These are phyloP conservation scores for Poecilus cupreus DNA, from an alignment of 2,888 invertebrate genomes.

Conservation along the genomic window DNA sequence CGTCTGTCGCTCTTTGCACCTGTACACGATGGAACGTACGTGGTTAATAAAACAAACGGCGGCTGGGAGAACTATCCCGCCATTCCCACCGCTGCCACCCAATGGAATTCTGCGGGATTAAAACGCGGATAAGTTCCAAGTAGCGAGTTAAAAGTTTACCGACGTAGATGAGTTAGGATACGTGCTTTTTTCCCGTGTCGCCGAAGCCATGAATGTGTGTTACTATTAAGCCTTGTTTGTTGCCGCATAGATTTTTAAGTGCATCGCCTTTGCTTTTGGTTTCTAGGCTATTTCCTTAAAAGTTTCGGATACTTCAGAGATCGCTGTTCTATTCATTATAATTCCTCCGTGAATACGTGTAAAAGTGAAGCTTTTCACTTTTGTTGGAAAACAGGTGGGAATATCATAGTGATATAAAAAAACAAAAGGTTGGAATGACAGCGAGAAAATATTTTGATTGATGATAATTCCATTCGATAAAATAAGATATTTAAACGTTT, in stretches of 20 bases:
- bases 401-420: too few species aligned
- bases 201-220: not conserved
- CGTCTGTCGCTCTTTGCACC: conserved; percentile 71
- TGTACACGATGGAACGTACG: conserved; percentile 65
- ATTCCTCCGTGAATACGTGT: too few species aligned
- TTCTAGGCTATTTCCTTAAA: too few species aligned
- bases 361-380: too few species aligned
- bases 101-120: conserved; percentile 44
- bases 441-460: too few species aligned
- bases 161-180: conserved; percentile 21
- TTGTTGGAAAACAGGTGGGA: too few species aligned
- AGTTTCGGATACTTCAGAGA: too few species aligned
- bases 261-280: not conserved
- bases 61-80: not conserved
- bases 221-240: too few species aligned
- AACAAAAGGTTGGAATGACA: too few species aligned
- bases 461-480: too few species aligned
- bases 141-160: conserved; percentile 45
- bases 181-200: not conserved
- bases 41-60: conserved; percentile 57
- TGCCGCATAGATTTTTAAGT: not conserved
- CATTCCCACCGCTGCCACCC: not conserved
- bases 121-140: conserved; percentile 35
- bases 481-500: too few species aligned
- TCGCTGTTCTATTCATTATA: too few species aligned